Evolutionary conservation across 2,113 vertebrate species (phyloP), one percentile per base, ranked within the genome.

Genomic region (Enhydra lutris): DNA sequence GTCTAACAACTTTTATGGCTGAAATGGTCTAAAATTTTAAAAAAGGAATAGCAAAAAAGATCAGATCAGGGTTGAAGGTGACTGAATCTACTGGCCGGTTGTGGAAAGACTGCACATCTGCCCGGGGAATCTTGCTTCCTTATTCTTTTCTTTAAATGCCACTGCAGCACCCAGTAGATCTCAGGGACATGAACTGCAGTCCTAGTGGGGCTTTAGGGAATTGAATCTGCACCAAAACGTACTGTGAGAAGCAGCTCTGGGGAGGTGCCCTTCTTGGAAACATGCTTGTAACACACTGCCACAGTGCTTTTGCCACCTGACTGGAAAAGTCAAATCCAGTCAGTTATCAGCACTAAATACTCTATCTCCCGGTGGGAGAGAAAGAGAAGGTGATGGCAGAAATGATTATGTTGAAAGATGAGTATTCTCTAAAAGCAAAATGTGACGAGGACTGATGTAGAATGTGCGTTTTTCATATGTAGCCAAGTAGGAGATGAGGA

Each of bases 21-120:
- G 50, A 97, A 93, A 94, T 73, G 17, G 78, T 97, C 31, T 61
- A 13, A n/a, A 89, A 85, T 93, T 93, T 81, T 96, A 39, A 82
- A 87, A 87, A 93, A 96, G 14, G 24, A 91, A 67, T 1, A 79
- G 24, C 34, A 85, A 93, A 80, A 61, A 13, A 89, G 69, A 73
- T 92, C 34, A 89, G n/a, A 84, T 80, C 71, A 82, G 89, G 65
- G 31, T 21, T 61, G n/a, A 86, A 74, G 78, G 34, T 71, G 20
- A 71, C 4, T 96, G 76, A 85, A 74, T 85, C 84, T 65, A 74
- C 50, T 42, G 80, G 84, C 42, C 15, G 79, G 34, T 93, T 69
- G 42, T 8, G 10, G 23, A 52, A 1, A 73, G 34, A 82, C 26
- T 29, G 17, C 13, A 10, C 42, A 52, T 50, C 61, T 92, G 67